phyloP scores from a whole-genome alignment of 2,797 vertebrate genomes.

The Propithecus perrieri region DNA sequence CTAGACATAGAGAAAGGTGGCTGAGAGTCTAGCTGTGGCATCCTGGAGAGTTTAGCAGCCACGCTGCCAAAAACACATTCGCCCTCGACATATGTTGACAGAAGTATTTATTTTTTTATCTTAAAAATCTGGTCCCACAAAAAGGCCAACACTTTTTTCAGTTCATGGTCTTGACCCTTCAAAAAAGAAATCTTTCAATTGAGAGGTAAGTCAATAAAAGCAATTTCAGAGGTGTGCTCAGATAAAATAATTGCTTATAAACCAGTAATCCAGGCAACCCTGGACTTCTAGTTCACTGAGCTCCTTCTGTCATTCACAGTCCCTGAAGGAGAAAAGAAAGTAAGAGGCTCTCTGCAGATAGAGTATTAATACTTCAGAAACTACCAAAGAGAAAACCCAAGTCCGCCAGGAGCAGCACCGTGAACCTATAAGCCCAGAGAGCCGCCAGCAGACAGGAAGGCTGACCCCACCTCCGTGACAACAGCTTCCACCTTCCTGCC shows the following conservation, averaged over 20 bases:
- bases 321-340: slow-evolving; percentile 14
- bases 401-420: background rate
- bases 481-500: background rate
- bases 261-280: background rate
- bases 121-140: slow-evolving; percentile 72
- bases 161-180: slow-evolving; percentile 38
- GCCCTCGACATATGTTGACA: slow-evolving; percentile 48
- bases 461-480: accelerated
- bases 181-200: background rate
- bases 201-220: background rate
- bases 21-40: background rate
- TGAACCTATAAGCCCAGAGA: background rate
- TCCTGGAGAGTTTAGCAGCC: background rate
- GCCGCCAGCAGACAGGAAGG: background rate
- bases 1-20: background rate
- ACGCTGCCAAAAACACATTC: background rate
- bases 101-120: slow-evolving; percentile 76
- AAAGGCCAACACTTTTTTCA: slow-evolving; percentile 5
- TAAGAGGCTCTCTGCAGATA: background rate
- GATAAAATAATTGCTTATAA: slow-evolving; percentile 15
- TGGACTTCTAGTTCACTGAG: background rate
- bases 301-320: slow-evolving; percentile 5
- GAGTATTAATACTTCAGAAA: background rate
- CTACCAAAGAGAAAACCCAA: background rate
- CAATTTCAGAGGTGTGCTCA: slow-evolving; percentile 16